Percentiles rank a stretch among this genome's conserved stretches.
phyloP scores from a whole-genome alignment of 2,113 vertebrate genomes.

The Chelonoidis abingdonii region DNA sequence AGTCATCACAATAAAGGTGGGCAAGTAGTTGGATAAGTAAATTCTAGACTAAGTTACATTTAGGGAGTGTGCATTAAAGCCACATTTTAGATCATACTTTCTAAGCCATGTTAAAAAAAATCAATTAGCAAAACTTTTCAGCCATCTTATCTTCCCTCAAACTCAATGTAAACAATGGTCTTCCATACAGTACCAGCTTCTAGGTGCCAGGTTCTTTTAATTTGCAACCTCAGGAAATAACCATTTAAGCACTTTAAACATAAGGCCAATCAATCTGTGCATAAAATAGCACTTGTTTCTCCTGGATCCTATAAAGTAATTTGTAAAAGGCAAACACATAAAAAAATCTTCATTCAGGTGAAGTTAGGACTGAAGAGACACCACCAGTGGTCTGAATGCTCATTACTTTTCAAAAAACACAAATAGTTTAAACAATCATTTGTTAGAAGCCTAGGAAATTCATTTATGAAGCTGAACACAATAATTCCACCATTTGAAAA shows the following conservation, averaged over 20 bases:
- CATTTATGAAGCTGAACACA: background rate
- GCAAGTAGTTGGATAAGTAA: background rate
- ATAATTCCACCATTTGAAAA: background rate
- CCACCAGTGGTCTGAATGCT: background rate
- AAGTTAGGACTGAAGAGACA: background rate
- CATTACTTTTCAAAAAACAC: background rate
- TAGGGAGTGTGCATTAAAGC: background rate
- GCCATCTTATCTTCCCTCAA: background rate
- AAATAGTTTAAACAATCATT: rapidly evolving
- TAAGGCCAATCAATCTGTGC: background rate
- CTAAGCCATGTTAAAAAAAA: background rate
- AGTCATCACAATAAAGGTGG: background rate
- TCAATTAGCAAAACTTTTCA: background rate
- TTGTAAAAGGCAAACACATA: background rate
- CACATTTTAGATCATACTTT: background rate
- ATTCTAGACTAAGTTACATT: background rate
- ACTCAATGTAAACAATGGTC: background rate
- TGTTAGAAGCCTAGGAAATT: rapidly evolving
- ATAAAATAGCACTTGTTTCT: background rate
- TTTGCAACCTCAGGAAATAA: background rate
- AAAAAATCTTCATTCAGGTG: background rate
- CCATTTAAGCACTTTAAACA: background rate
- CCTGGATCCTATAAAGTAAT: background rate
- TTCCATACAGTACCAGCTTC: background rate
- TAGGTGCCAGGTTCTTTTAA: background rate